Evolutionary conservation across 2,797 vertebrate genomes (phyloP), one percentile per base, ranked within the genome.

Genomic region (Lagocephalus sceleratus): DNA sequence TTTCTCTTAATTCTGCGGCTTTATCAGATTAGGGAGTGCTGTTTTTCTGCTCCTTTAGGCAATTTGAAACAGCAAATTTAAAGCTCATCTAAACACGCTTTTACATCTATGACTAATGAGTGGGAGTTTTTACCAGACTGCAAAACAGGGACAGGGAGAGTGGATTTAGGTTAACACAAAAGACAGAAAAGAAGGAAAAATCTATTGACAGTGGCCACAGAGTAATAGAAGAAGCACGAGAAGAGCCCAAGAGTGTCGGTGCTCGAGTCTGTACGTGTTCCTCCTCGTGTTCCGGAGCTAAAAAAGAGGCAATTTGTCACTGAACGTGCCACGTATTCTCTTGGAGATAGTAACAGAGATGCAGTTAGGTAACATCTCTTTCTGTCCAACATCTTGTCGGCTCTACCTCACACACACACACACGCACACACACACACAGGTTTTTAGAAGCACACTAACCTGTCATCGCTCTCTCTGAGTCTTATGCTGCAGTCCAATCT

Each of bases 271-370:
- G 54, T 66, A 56, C 51, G 7, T 73, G 78, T 73, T 60, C 53
- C 47, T 66, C 41, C 67, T 67, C 57, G 66, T 75, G 63, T 48
- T 73, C 22, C 50, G 44, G 51, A 72, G 54, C 68, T 66, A 78
- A 79, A 35, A 77, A 63, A 66, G 45, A 62, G 51, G 57, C 66
- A 72, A 82, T 84, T 75, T 78, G 75, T 76, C 49, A 19, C 65
- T 19, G 35, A 73, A 68, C 67, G 63, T 73, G 54, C 59, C 22
- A 73, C 7, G 47, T 74, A 60, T 72, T 80, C 65, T 84, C 73
- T 66, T 57, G 74, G 64, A 35, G 65, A 66, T 63, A 63, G 50
- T 20, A 72, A 71, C 47, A 66, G 60, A 77, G 65, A 61, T 62
- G 53, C 55, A 60, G 73, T 76, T 76, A 58, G 63, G 63, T 60